phyloP scores from a whole-genome alignment of 2,888 invertebrate species.

The Synanthedon myopaeformis region DNA sequence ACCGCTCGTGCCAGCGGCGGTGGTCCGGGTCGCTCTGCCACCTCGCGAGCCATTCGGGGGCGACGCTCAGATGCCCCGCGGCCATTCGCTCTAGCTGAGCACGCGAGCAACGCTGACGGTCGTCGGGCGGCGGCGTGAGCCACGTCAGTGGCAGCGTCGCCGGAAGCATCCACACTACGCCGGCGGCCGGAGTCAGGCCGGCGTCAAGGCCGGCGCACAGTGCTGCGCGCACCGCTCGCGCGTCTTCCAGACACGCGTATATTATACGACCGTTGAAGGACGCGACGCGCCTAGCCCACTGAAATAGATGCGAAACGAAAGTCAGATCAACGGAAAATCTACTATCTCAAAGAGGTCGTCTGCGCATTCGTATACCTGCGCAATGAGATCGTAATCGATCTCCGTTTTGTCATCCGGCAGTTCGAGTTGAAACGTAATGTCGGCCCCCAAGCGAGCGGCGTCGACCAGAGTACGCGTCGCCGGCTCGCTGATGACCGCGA shows the following conservation, averaged over 20 bases:
- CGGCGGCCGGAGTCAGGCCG: conserved; percentile 76
- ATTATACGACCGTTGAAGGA: conserved; percentile 75
- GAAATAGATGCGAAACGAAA: background rate
- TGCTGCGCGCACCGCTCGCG: conserved; percentile 77
- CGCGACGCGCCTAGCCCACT: conserved; percentile 40
- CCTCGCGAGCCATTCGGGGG: conserved; percentile 25
- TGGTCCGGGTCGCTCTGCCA: conserved; percentile 1
- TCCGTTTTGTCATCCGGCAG: conserved; percentile 39
- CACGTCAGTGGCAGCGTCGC: conserved; percentile 76
- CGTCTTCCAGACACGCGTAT: conserved; percentile 82
- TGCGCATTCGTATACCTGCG: conserved; percentile 1
- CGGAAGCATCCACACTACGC: conserved; percentile 90
- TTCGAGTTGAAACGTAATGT: conserved; percentile 33
- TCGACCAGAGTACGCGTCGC: conserved; percentile 30
- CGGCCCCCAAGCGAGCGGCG: conserved; percentile 24
- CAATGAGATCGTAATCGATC: conserved; percentile 16
- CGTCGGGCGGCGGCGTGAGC: conserved; percentile 72
- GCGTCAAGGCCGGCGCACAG: conserved; percentile 84
- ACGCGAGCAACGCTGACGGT: conserved; percentile 68
- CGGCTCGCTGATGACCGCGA: conserved; percentile 38
- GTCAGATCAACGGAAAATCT: background rate
- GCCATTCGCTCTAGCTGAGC: conserved; percentile 20
- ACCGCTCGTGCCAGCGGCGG: conserved; percentile 17
- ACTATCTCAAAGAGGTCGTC: too few relatives aligned
- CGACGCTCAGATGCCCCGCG: conserved; percentile 30